phyloP scores from a whole-genome alignment of 92 coral and sea anemone species.

The Nematostella vectensis region DNA sequence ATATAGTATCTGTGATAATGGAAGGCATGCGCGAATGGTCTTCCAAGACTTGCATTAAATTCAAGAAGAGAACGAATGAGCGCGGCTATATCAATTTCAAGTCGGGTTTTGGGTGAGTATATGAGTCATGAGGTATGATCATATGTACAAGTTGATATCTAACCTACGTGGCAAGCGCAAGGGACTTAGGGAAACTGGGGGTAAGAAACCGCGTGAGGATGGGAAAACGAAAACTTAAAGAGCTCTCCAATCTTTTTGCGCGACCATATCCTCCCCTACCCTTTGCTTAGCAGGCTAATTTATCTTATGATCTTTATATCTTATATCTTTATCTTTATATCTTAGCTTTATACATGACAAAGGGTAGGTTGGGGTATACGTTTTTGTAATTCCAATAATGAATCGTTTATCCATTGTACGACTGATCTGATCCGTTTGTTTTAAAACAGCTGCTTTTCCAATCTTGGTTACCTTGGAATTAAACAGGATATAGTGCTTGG shows the following conservation, averaged over 20 bases:
- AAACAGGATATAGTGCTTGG: background rate
- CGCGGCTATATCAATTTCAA: background rate
- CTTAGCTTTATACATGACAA: no score
- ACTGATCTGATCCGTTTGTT: background rate
- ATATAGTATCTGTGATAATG: background rate
- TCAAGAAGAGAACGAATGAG: background rate
- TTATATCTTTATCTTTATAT: no score
- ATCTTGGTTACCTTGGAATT: background rate
- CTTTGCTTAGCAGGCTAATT: background rate
- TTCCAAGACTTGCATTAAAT: background rate
- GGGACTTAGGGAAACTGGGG: no score
- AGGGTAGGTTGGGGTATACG: no score
- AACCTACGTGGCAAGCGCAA: no score
- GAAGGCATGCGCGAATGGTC: background rate
- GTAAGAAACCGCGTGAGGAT: no score
- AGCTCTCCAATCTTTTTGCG: background rate
- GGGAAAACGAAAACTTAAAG: no score
- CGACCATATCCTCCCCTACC: background rate
- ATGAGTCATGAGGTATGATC: background rate
- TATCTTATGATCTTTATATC: no score
- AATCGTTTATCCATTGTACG: no score
- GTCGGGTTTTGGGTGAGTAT: background rate
- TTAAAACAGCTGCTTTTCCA: background rate
- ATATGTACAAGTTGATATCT: background rate
- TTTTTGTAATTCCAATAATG: no score